Evolutionary conservation across 2,888 invertebrate species (phyloP).

Genomic region (Melanotus villosus): DNA sequence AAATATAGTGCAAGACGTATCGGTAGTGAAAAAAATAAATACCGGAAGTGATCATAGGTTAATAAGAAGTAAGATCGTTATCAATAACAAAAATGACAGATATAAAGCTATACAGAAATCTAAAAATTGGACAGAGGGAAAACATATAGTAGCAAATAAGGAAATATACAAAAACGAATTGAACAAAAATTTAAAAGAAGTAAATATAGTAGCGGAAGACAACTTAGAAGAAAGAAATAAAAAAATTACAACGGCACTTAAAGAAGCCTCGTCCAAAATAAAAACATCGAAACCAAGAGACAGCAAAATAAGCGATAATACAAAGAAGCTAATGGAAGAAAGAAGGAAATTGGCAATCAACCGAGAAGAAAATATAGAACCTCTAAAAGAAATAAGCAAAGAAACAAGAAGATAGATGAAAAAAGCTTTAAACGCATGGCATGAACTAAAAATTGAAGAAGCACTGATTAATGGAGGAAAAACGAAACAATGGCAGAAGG

Average conservation of each 20-base stretch:
- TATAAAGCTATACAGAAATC: background rate
- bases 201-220: no score
- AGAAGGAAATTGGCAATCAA: background rate
- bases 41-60: conserved; percentile 9
- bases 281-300: background rate
- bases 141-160: no score
- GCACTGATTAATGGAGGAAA: background rate
- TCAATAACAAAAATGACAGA: background rate
- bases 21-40: conserved; percentile 1
- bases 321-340: no score
- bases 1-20: background rate
- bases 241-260: background rate
- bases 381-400: conserved; percentile 1
- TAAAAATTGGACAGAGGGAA: background rate
- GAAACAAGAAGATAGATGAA: background rate
- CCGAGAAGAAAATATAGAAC: background rate
- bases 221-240: no score
- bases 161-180: no score
- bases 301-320: background rate
- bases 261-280: background rate
- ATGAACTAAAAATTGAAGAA: conserved; percentile 18
- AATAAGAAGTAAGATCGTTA: background rate
- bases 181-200: no score
- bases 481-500: conserved; percentile 3
- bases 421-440: conserved; percentile 1